Conservation (phyloP, 2,113 vertebrate species). For the Centropristis striata region DNA sequence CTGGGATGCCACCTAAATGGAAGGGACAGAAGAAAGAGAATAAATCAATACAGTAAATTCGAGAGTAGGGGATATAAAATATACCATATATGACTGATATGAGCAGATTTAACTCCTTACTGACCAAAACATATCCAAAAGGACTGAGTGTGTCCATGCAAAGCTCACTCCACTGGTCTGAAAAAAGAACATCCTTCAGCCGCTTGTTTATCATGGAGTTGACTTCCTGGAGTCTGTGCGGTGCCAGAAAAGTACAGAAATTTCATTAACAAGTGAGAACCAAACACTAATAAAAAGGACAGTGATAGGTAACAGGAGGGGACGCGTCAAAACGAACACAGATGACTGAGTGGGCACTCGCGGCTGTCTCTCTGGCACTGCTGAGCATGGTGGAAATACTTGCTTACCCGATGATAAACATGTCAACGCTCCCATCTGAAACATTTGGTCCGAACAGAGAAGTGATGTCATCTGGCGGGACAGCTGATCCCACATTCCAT, state of each 20-base stretch:
- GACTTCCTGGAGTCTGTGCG: slow-evolving; percentile 93
- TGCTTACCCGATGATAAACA: slow-evolving; percentile 97
- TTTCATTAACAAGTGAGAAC: slow-evolving; percentile 7
- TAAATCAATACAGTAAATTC: background rate
- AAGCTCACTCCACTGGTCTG: slow-evolving; percentile 96
- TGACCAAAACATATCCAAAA: slow-evolving; percentile 95
- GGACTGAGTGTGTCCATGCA: slow-evolving; percentile 96
- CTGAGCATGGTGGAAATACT: slow-evolving; percentile 49
- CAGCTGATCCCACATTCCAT: slow-evolving; percentile 97
- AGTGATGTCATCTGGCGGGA: slow-evolving; percentile 93
- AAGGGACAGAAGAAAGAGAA: background rate
- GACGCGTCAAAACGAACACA: slow-evolving; percentile 52
- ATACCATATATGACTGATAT: background rate
- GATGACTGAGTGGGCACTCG: slow-evolving; percentile 74
- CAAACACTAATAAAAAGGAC: slow-evolving; percentile 9
- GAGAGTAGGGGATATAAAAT: no score
- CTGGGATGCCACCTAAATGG: slow-evolving; percentile 91
- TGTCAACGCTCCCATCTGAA: slow-evolving; percentile 87
- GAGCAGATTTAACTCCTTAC: slow-evolving; percentile 32
- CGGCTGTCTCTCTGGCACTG: slow-evolving; percentile 67
- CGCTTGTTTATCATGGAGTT: slow-evolving; percentile 98
- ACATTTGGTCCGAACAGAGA: slow-evolving; percentile 92
- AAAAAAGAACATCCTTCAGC: slow-evolving; percentile 97
- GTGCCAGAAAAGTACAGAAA: slow-evolving; percentile 45
- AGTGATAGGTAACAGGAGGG: slow-evolving; percentile 23